Evolutionary conservation across 2,888 invertebrate genomes (phyloP).

Genomic region (Acanthopleura granulata): DNA sequence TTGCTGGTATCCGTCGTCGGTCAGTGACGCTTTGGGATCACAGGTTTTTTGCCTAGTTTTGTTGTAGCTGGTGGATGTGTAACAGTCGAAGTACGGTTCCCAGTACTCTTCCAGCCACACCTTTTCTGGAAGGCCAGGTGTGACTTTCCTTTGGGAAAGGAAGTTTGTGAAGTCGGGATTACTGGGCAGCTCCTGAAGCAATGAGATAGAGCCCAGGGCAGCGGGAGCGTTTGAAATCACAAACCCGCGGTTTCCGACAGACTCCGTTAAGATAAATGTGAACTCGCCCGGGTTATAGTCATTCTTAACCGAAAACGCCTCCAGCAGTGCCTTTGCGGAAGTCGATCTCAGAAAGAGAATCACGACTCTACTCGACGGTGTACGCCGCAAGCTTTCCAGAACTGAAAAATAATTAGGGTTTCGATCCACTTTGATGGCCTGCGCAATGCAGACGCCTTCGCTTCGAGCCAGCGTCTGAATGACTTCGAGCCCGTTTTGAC

Average conservation of each 20-base stretch:
- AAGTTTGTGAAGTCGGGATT: not conserved
- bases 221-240: not conserved
- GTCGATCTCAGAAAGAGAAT: not conserved
- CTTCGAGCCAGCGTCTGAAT: not conserved
- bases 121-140: not conserved
- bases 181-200: not conserved
- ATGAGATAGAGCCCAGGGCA: not conserved
- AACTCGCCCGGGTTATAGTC: not conserved
- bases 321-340: not conserved
- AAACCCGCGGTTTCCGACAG: not conserved
- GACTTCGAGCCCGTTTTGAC: not conserved
- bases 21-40: not conserved
- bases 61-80: not conserved
- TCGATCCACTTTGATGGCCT: not conserved
- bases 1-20: not conserved
- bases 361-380: not conserved
- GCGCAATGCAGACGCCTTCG: not conserved
- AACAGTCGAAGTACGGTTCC: not conserved
- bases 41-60: not conserved
- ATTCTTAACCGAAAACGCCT: not conserved
- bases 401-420: not conserved
- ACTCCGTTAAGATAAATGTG: conserved; percentile 13
- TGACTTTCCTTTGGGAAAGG: not conserved
- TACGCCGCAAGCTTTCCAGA: not conserved
- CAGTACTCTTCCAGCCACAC: not conserved